Percentiles rank a stretch among this genome's conserved stretches.
Conservation (phyloP, 2,113 vertebrate species). For the Bujurquina vittata region DNA sequence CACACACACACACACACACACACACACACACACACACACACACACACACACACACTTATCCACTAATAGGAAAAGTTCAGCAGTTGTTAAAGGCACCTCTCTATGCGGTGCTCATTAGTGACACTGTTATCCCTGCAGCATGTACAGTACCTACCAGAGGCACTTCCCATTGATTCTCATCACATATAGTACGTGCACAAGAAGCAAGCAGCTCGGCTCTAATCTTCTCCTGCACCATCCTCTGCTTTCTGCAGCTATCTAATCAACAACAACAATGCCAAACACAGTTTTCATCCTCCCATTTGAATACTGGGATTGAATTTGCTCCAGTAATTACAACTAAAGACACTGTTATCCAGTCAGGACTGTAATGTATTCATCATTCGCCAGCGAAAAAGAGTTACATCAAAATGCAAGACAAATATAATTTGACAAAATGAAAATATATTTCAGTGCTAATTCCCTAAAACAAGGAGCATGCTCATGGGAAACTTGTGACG, state of each 20-base stretch:
- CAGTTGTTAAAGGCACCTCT: constrained; percentile 21
- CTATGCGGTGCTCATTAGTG: constrained; percentile 46
- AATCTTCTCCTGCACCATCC: background rate
- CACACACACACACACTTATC: background rate
- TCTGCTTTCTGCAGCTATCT: constrained; percentile 3
- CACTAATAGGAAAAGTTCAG: background rate
- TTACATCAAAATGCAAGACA: constrained; percentile 18
- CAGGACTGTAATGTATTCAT: background rate
- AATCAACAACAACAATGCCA: background rate
- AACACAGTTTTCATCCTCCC: background rate
- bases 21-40: constrained; percentile 1
- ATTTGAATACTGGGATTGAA: background rate
- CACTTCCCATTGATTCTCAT: background rate
- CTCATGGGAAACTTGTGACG: background rate
- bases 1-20: background rate
- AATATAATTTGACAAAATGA: background rate
- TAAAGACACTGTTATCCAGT: background rate
- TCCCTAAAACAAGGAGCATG: background rate
- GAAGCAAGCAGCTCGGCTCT: background rate
- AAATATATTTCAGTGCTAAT: constrained; percentile 1
- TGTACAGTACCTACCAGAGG: background rate
- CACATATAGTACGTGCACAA: background rate
- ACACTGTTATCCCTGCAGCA: constrained; percentile 22
- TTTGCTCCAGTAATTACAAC: background rate
- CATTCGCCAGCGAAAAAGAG: background rate